Evolutionary conservation across 2,797 vertebrate species (phyloP), one percentile per base, ranked within the genome.

Genomic region (Coregonus suidteri): DNA sequence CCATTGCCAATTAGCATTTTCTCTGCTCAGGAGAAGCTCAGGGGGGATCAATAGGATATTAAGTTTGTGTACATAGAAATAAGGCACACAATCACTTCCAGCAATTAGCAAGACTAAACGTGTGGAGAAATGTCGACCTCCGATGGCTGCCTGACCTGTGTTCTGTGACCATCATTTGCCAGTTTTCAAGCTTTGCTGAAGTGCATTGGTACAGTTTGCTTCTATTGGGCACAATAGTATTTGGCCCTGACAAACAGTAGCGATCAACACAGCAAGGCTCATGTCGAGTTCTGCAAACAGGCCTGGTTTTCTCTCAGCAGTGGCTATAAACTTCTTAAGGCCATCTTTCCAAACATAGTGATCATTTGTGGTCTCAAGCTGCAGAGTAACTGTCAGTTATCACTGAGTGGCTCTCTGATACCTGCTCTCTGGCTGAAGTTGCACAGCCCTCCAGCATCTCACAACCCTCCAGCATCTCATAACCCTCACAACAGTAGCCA

Each of bases 1-100:
- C 59, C 59, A 30, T 64, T 20, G 9, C 89, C 95, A 93, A 96
- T 97, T 97, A 96, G 93, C 95, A 97, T 97, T 96, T 95, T 91
- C 93, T 88, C 76, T 90, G 94, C 95, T 97, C 96, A 97, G 96
- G 96, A 96, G 25, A 64, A 25, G 59, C 59, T 93, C 90, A 91
- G 91, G 87, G 86, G 81, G 90, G 94, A 97, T 96, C 96, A 88
- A 95, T 96, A 96, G 59, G 59, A 64, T 64, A 64, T 64, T 64
- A 11, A 9, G 20, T 64, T 64, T 13, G 20, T 64, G 93, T 95
- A 95, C 91, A 93, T 93, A 95, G 94, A 20, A 25, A 64, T 13
- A 25, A 64, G 59, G 59, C 7, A 25, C 59, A 64, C 18, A 64
- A 25, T 64, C 6, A 64, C 59, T 64, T 25, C 4, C 59, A 25